phyloP scores from a whole-genome alignment of 1,140 invertebrate genomes.

The Drosophila kohkoa region DNA sequence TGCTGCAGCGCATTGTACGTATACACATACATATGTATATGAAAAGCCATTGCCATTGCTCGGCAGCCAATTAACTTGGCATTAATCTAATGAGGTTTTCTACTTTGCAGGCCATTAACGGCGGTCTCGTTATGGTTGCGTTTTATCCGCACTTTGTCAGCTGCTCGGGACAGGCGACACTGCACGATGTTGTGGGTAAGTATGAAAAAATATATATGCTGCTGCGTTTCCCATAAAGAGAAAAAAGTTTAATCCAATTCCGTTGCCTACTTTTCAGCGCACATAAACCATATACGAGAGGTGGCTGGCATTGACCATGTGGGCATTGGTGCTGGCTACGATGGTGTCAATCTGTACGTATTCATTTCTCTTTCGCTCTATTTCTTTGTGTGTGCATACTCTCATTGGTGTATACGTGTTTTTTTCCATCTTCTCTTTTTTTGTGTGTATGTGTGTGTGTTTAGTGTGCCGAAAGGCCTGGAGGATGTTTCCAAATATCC shows the following conservation, averaged over 20 bases:
- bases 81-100: constrained; percentile 26
- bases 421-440: constrained; percentile 12
- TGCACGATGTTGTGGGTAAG: constrained; percentile 91
- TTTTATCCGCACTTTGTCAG: constrained; percentile 95
- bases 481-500: constrained; percentile 95
- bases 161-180: constrained; percentile 90
- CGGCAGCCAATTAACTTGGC: constrained; percentile 39
- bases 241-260: constrained; percentile 45
- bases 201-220: not conserved
- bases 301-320: constrained; percentile 94
- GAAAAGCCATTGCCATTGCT: constrained; percentile 6
- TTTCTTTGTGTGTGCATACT: constrained; percentile 42
- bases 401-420: constrained; percentile 41
- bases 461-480: constrained; percentile 90
- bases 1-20: constrained; percentile 91
- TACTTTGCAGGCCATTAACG: constrained; percentile 87
- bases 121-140: constrained; percentile 95
- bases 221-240: no score
- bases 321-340: constrained; percentile 92
- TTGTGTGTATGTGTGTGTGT: not conserved
- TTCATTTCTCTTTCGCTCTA: not conserved
- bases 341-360: constrained; percentile 93
- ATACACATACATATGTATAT: not conserved
- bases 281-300: constrained; percentile 94
- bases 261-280: constrained; percentile 87